Conservation (phyloP, 2,888 invertebrate species). For the Xylophagus ater region DNA sequence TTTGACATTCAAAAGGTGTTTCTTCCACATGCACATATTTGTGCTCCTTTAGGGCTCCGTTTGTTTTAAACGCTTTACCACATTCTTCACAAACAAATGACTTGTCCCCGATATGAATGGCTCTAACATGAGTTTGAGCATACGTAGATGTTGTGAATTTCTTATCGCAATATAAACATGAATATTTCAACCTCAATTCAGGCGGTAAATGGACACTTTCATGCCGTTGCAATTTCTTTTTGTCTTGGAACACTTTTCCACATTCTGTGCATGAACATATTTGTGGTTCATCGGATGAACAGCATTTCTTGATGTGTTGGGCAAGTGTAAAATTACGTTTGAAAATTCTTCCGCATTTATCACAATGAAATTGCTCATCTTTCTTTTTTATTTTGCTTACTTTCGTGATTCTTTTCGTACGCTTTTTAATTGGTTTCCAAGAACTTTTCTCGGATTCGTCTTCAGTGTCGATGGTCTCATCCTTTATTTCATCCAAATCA, state of each 20-base stretch:
- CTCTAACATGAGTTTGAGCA: slow-evolving; percentile 17
- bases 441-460: too few species aligned
- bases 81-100: slow-evolving; percentile 33
- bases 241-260: slow-evolving; percentile 15
- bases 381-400: too few species aligned
- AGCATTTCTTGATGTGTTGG: too few species aligned
- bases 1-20: slow-evolving; percentile 30
- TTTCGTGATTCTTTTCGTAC: too few species aligned
- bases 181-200: slow-evolving; percentile 16
- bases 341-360: too few species aligned
- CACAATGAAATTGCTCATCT: too few species aligned
- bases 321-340: too few species aligned
- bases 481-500: too few species aligned
- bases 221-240: slow-evolving; percentile 15
- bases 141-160: slow-evolving; percentile 8
- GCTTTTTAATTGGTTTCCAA: too few species aligned
- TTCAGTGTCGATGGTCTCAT: too few species aligned
- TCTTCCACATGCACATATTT: slow-evolving; percentile 32
- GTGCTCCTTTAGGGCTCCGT: slow-evolving; percentile 33
- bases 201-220: slow-evolving; percentile 16
- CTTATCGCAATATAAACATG: slow-evolving; percentile 18
- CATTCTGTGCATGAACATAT: slow-evolving; percentile 16
- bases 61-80: slow-evolving; percentile 30
- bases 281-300: too few species aligned
- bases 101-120: too few species aligned